Percentiles rank a stretch among this genome's conserved stretches.
Conservation (phyloP, 2,113 vertebrate species). For the Ovibos moschatus region DNA sequence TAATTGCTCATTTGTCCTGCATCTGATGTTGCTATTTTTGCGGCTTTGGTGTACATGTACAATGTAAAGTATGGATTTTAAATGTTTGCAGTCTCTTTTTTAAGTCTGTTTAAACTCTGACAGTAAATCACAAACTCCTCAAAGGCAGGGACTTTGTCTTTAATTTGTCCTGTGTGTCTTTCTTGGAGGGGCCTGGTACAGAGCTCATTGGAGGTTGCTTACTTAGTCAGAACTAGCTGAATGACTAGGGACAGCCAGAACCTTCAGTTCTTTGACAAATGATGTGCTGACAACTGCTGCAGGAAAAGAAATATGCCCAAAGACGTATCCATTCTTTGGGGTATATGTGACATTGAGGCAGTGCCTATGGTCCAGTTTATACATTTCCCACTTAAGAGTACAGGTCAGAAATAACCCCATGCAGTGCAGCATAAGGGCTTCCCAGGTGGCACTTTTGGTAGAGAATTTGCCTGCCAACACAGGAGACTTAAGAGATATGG, state of each 20-base stretch:
- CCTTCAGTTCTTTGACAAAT: not conserved
- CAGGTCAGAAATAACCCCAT: not conserved
- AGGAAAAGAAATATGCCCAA: constrained; percentile 3
- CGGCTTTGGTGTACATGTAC: not conserved
- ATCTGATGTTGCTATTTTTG: not conserved
- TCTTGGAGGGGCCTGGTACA: not conserved
- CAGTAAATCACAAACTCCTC: not conserved
- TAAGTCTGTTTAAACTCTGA: not conserved
- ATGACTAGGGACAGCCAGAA: not conserved
- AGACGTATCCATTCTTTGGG: not conserved
- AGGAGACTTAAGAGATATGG: not conserved
- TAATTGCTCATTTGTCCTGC: not conserved
- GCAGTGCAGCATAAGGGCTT: not conserved
- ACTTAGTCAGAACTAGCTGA: not conserved
- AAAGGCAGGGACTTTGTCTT: not conserved
- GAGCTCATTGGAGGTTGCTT: not conserved
- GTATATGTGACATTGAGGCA: constrained; percentile 7
- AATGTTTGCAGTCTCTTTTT: constrained; percentile 16
- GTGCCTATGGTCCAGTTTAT: not conserved
- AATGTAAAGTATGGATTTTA: not conserved
- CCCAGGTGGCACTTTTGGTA: not conserved
- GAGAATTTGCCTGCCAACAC: not conserved
- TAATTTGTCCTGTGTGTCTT: not conserved
- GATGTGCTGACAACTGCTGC: not conserved
- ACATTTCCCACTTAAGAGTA: not conserved